Evolutionary conservation across 2,113 vertebrate species (phyloP).

Genomic region (Phyllopteryx taeniolatus): DNA sequence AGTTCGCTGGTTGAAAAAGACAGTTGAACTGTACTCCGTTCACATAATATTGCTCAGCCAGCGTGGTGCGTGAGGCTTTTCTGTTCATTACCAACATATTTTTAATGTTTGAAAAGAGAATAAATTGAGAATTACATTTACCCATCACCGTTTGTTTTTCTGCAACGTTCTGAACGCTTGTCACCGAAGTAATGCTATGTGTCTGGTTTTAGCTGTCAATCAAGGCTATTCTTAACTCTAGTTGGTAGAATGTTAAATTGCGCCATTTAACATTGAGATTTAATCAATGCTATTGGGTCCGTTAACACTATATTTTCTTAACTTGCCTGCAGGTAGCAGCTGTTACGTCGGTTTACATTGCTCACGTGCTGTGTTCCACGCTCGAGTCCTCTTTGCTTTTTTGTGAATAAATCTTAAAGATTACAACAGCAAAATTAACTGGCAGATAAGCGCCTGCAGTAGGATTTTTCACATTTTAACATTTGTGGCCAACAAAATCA

Average conservation of each 20-base stretch:
- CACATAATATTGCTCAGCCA: slow-evolving; percentile 10
- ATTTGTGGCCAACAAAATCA: background rate
- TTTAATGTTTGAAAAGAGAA: background rate
- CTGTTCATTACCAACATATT: background rate
- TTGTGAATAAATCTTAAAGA: background rate
- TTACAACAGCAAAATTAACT: background rate
- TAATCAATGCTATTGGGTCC: background rate
- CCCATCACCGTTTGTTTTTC: background rate
- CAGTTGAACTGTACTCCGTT: slow-evolving; percentile 25
- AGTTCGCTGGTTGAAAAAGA: slow-evolving; percentile 31
- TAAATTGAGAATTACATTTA: background rate
- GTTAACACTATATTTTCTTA: background rate
- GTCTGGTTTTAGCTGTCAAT: background rate
- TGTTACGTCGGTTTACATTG: background rate
- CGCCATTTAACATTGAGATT: background rate
- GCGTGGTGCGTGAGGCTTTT: background rate
- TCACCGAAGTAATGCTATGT: background rate
- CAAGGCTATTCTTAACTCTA: background rate
- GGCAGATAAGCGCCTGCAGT: background rate
- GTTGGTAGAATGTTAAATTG: background rate
- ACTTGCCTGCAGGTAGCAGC: background rate
- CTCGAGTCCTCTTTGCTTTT: background rate
- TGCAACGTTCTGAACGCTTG: background rate
- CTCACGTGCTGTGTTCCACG: background rate
- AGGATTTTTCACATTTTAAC: background rate